These are phyloP conservation scores for Gallinago paraguaiae DNA, from an alignment of 2,113 vertebrate species.

Conservation along the genomic window DNA sequence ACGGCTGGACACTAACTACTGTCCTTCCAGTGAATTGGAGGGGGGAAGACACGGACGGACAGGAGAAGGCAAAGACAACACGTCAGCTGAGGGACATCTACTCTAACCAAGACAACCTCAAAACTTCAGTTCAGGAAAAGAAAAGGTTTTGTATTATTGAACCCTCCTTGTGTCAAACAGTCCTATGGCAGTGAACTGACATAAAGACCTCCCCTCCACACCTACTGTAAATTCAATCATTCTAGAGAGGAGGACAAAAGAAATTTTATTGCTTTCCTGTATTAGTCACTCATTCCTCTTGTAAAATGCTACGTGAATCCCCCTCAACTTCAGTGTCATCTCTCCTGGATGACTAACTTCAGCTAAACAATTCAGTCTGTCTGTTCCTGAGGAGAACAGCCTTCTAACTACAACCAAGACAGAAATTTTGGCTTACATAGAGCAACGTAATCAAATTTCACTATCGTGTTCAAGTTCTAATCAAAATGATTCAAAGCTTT, in stretches of 20 bases:
- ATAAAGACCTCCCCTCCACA: background rate
- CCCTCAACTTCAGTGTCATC: background rate
- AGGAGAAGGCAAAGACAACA: fast-evolving
- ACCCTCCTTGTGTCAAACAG: background rate
- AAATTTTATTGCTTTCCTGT: background rate
- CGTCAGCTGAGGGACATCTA: background rate
- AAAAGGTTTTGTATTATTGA: background rate
- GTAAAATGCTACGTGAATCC: background rate
- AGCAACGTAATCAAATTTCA: background rate
- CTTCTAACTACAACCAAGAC: background rate
- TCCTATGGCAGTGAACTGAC: background rate
- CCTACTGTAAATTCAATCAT: background rate
- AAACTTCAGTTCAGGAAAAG: background rate
- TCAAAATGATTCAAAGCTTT: background rate
- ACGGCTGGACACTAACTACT: background rate
- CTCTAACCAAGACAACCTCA: background rate
- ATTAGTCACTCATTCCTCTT: background rate
- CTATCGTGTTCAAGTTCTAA: background rate
- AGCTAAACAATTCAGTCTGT: background rate
- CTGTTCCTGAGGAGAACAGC: background rate
- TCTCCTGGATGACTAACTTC: background rate
- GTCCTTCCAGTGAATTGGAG: background rate
- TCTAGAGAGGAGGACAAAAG: background rate
- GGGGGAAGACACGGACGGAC: fast-evolving
- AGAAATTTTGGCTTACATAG: background rate